Base-by-base conservation (phyloP, 2,888 invertebrate species). In the Deilephila elpenor region DNA sequence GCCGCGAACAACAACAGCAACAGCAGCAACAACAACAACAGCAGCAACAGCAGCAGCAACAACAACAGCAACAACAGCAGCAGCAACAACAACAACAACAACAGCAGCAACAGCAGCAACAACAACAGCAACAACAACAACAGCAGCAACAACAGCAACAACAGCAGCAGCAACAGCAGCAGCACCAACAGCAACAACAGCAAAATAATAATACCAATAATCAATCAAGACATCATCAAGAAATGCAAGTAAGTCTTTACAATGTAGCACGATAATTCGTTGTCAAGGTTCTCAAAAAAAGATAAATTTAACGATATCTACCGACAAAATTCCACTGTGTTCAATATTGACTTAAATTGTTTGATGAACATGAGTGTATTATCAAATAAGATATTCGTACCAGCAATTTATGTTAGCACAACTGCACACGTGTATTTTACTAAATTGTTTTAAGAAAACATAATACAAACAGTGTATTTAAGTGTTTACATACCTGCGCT, bases 231-330 rank as follows among this genome's bases (percentile, higher is more conserved):
- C 94, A 94, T 77, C 94, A 94, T 82, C 94, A 94, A 82, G 96
- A 96, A 89, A 95, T 96, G 90, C 96, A 96, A 87, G 95, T 95
- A 82, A 90, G 92, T 85, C 1, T 44, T 44, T 3, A 3, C 56
- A 56, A 19, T 56, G 1, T 56, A 17, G n/a, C n/a, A 5, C 5
- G 5, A 1, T 6, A 56, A 56, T 6, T n/a, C n/a, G 5, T 56
- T 44, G 11, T 14, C 5, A n/a, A 17, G 5, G 0, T 53, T 51
- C 8, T 14, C 51, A 8, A 51, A 51, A 8, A 1, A 17, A 5
- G 17, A 5, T 6, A 8, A 7, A 7, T 51, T 51, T 51, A 51
- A 51, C 8, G 8, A 51, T 51, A 2, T 32, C 5, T 1, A 32
- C 32, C 32, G 32, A 32, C 32, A 2, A 32, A 32, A 5, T 32